phyloP scores from a whole-genome alignment of 2,797 vertebrate species.

The Meriones psammophilus region DNA sequence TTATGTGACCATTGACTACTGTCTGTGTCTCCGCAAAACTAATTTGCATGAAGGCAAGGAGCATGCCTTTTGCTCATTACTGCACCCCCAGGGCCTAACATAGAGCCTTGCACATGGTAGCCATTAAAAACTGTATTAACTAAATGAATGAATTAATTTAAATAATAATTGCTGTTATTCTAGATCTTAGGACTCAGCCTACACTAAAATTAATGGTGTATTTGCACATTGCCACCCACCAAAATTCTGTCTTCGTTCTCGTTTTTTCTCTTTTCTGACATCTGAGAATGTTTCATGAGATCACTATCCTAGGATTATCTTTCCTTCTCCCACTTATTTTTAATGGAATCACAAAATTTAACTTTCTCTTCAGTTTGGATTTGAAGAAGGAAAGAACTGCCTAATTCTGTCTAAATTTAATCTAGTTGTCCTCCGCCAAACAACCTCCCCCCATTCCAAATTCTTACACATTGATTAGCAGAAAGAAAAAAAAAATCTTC shows the following conservation, averaged over 20 bases:
- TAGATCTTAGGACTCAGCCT: slow-evolving; percentile 82
- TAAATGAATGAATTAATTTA: slow-evolving; percentile 83
- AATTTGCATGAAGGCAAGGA: slow-evolving; percentile 57
- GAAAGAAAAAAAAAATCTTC: slow-evolving; percentile 34
- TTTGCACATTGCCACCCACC: slow-evolving; percentile 84
- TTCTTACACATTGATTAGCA: slow-evolving; percentile 65
- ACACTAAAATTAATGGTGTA: slow-evolving; percentile 84
- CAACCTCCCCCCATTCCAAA: slow-evolving; percentile 23
- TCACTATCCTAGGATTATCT: slow-evolving; percentile 76
- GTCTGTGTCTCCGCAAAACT: slow-evolving; percentile 26
- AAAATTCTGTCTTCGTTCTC: slow-evolving; percentile 82
- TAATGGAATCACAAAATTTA: slow-evolving; percentile 79
- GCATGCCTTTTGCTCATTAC: slow-evolving; percentile 54
- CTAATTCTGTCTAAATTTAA: slow-evolving; percentile 76
- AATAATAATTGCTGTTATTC: slow-evolving; percentile 85
- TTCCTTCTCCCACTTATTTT: slow-evolving; percentile 74
- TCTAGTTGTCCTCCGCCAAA: slow-evolving; percentile 56
- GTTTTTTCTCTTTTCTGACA: slow-evolving; percentile 73
- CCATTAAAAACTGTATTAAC: slow-evolving; percentile 79
- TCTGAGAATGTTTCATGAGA: slow-evolving; percentile 79
- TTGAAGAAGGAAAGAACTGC: slow-evolving; percentile 62
- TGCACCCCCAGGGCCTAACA: slow-evolving; percentile 58
- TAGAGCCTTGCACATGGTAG: slow-evolving; percentile 72
- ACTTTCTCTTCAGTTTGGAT: slow-evolving; percentile 60
- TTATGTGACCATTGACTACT: slow-evolving; percentile 30